Conservation (phyloP, 2,888 invertebrate genomes). For the Cataglyphis albicans region DNA sequence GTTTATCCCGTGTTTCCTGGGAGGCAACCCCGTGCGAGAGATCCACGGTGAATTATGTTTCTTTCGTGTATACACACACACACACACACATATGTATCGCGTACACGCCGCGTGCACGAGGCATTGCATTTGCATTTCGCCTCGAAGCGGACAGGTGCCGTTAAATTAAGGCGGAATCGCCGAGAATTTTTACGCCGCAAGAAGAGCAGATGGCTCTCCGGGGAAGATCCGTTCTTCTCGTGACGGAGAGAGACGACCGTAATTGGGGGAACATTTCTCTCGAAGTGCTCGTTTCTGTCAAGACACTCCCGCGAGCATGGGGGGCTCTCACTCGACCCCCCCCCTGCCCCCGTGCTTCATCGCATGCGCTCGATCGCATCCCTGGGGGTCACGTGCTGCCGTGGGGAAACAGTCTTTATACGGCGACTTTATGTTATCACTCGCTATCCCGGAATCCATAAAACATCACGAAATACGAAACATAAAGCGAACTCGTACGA, state of each 20-base stretch:
- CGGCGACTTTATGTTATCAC: constrained; percentile 67
- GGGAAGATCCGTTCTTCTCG: constrained; percentile 34
- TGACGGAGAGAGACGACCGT: constrained; percentile 23
- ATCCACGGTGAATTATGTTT: constrained; percentile 56
- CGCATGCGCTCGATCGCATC: constrained; percentile 33
- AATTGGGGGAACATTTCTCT: constrained; percentile 57
- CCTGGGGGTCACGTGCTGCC: constrained; percentile 41
- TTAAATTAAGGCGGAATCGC: constrained; percentile 73
- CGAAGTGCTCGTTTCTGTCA: constrained; percentile 50
- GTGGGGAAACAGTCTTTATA: constrained; percentile 38
- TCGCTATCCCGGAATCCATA: constrained; percentile 63
- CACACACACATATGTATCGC: constrained; percentile 28
- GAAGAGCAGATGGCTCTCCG: constrained; percentile 35
- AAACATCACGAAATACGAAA: constrained; percentile 69
- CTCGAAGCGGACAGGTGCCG: constrained; percentile 39
- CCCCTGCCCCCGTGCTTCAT: not conserved
- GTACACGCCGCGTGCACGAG: constrained; percentile 16
- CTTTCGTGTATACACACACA: constrained; percentile 32
- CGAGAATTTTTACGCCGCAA: constrained; percentile 43
- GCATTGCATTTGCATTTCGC: constrained; percentile 68
- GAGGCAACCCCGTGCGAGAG: constrained; percentile 32
- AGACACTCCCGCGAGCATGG: constrained; percentile 18
- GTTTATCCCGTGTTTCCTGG: constrained; percentile 65
- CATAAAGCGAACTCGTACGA: constrained; percentile 61
- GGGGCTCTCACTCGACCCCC: not conserved